A percentile compares a stretch with the other conserved stretches of the same genome.
Evolutionary conservation across 2,888 invertebrate species (phyloP).

Genomic region (Trisateles emortualis): DNA sequence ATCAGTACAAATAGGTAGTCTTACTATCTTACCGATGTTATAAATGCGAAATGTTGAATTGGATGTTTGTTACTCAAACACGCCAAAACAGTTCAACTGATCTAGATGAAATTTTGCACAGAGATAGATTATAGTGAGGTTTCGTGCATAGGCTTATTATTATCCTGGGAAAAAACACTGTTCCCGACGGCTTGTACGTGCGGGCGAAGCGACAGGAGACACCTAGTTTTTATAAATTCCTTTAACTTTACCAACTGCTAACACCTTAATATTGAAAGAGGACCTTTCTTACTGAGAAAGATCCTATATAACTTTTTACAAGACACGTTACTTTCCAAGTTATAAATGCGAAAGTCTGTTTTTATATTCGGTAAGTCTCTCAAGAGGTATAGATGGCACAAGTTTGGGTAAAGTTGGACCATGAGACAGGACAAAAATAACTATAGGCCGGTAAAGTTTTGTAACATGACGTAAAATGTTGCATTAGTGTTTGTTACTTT

Average conservation of each 20-base stretch:
- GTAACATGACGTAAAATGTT: background rate
- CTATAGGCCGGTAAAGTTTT: constrained; percentile 5
- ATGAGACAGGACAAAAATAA: constrained; percentile 9
- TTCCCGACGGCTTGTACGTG: too few relatives aligned
- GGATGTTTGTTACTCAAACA: too few relatives aligned
- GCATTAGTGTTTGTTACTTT: constrained; percentile 1
- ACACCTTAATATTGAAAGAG: constrained; percentile 1
- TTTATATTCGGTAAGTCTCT: constrained; percentile 27
- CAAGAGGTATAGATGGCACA: constrained; percentile 23
- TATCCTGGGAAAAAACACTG: too few relatives aligned
- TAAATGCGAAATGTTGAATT: too few relatives aligned
- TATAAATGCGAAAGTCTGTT: constrained; percentile 24
- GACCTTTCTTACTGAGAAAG: background rate
- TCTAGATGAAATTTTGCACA: too few relatives aligned
- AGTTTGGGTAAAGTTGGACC: constrained; percentile 22
- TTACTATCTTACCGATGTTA: too few relatives aligned
- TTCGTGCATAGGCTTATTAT: too few relatives aligned
- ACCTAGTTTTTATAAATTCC: background rate
- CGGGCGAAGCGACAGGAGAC: too few relatives aligned
- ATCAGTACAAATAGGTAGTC: too few relatives aligned
- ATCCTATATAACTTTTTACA: constrained; percentile 22
- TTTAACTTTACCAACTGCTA: background rate
- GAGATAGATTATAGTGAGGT: too few relatives aligned
- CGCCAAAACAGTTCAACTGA: too few relatives aligned
- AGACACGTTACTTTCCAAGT: constrained; percentile 21